Conservation (phyloP, 2,113 vertebrate species). For the Eira barbara region DNA sequence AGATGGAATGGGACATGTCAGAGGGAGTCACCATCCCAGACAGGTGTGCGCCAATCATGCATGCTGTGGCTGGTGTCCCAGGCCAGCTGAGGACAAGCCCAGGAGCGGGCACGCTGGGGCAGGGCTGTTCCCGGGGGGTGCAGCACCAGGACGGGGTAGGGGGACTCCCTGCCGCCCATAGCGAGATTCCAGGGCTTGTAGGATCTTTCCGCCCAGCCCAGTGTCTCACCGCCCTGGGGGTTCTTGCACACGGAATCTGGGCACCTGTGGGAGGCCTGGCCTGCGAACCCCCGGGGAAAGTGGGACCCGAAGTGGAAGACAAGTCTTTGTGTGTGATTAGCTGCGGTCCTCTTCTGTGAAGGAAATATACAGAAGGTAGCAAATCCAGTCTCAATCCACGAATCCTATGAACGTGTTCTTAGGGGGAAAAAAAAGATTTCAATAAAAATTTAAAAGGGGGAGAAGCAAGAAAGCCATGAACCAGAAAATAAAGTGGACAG, state of each 20-base stretch:
- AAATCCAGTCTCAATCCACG: conserved; percentile 13
- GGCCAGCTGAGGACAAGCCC: neutral
- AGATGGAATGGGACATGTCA: neutral
- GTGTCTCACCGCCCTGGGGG: rapidly evolving
- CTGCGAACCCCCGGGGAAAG: neutral
- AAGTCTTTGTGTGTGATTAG: conserved; percentile 41
- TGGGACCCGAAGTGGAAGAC: neutral
- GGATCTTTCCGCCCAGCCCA: rapidly evolving
- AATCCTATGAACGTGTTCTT: neutral
- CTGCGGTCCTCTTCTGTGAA: conserved; percentile 39
- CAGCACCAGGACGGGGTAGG: rapidly evolving
- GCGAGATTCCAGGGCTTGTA: rapidly evolving
- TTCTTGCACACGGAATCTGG: neutral
- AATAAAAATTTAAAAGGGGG: conserved; percentile 15
- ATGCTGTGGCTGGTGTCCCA: neutral
- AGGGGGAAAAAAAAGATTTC: neutral
- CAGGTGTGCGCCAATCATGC: neutral
- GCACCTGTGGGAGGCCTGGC: neutral
- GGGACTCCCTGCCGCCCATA: too few relatives aligned
- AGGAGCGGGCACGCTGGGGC: rapidly evolving
- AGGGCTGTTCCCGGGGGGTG: too few relatives aligned
- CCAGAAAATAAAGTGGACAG: neutral
- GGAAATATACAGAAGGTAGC: conserved; percentile 44
- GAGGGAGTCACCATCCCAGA: neutral
- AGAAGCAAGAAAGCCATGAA: neutral